Evolutionary conservation across 2,888 invertebrate genomes (phyloP), one percentile per base, ranked within the genome.

Genomic region (Entomobrya multifasciata): DNA sequence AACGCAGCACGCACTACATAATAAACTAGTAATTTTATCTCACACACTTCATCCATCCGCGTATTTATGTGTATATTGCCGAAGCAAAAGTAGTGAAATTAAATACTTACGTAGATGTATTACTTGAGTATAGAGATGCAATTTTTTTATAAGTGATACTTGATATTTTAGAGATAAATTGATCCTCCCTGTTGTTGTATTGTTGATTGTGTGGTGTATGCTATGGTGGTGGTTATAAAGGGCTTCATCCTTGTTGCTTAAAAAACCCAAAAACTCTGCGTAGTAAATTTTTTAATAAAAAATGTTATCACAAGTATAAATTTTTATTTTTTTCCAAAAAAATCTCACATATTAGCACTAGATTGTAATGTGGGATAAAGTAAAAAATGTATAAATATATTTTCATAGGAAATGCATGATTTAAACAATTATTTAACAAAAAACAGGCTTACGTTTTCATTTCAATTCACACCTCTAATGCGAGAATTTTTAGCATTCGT

Each of bases 381-480:
- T 4, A 62, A 62, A 77, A 72, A 77, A 36, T 36, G 36, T 36
- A 36, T 8, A n/a, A n/a, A n/a, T 36, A 36, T 36, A 82, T 79
- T 27, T 17, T 6, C 70, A 70, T 30, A 83, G 82, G 27, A 47
- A 62, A 83, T 83, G 57, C 62, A 74, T 47, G 81, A 30, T 74
- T 30, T 62, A 62, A 62, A 62, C 74, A 83, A 83, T 83, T 83
- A 83, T 65, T 44, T 49, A 36, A 41, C 60, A 13, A 22, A 70
- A 76, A 83, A 76, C 82, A 62, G 82, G 82, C 82, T 72, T 72
- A 76, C 41, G 62, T 74, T 83, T 60, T 83, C 72, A 76, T 83
- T 60, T 83, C 72, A 76, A 76, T 70, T 76, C 74, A 30, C 82
- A 83, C 82, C 52, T 83, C 27, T 13, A 17, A 13, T 11, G 5